Conservation (phyloP, 2,113 vertebrate species). For the Aplodontia rufa region DNA sequence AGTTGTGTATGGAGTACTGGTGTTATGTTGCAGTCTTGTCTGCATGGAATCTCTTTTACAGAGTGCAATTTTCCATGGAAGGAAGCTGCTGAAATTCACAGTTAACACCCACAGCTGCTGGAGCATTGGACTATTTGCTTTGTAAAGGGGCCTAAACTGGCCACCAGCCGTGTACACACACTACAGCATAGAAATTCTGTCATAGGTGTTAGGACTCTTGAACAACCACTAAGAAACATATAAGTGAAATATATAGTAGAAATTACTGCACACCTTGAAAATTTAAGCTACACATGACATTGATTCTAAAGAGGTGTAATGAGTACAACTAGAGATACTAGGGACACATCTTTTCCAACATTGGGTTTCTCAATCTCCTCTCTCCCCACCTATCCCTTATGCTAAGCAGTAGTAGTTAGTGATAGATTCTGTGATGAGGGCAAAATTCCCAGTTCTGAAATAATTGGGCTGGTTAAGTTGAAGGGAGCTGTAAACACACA, state of each 20-base stretch:
- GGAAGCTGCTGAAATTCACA: background rate
- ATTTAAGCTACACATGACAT: background rate
- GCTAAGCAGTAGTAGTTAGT: background rate
- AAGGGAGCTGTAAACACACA: background rate
- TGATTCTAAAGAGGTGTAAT: no score
- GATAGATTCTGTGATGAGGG: background rate
- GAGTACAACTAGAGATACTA: background rate
- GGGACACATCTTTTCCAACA: constrained; percentile 5
- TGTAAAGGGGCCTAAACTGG: background rate
- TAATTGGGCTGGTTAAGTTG: background rate
- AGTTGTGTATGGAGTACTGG: background rate
- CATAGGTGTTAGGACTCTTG: background rate
- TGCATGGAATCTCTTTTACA: background rate
- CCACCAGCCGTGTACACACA: background rate
- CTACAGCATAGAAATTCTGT: background rate
- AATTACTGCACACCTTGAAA: constrained; percentile 1
- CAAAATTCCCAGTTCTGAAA: background rate
- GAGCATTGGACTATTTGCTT: background rate
- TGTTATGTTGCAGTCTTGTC: background rate
- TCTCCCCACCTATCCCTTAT: background rate
- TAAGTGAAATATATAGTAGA: background rate
- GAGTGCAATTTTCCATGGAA: constrained; percentile 10
- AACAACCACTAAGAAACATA: constrained; percentile 7
- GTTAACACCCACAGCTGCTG: background rate
- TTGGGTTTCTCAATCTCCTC: background rate